These are phyloP conservation scores for Tetragnatha montana DNA, from an alignment of 2,888 invertebrate species.

Conservation along the genomic window DNA sequence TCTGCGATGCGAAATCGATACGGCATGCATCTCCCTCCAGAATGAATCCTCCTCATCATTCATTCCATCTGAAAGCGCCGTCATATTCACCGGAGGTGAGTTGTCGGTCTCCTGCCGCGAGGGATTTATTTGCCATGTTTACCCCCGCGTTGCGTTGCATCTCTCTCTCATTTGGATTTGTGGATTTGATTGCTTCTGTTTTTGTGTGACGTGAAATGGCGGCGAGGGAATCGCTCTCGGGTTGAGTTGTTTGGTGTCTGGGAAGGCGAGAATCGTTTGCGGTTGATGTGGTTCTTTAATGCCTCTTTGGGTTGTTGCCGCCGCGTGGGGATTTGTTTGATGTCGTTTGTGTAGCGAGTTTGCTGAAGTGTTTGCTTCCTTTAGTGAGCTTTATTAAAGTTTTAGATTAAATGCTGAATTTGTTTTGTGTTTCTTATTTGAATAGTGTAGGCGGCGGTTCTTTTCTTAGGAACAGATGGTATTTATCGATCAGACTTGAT, in stretches of 20 bases:
- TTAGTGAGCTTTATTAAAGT: no score
- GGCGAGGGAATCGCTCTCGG: no score
- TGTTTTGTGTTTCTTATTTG: no score
- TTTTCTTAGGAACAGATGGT: no score
- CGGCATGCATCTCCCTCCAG: constrained; percentile 2
- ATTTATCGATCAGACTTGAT: no score
- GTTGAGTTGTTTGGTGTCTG: not conserved
- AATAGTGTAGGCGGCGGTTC: no score
- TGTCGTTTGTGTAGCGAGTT: no score
- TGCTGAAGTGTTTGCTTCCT: no score
- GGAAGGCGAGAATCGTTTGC: no score
- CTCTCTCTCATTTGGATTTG: not conserved
- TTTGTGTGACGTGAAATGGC: not conserved
- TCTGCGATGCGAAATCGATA: constrained; percentile 44
- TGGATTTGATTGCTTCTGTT: not conserved
- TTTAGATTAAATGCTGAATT: no score
- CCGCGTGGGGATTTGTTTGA: no score
- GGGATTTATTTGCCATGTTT: constrained; percentile 37
- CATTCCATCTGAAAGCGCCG: constrained; percentile 29
- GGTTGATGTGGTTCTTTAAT: not conserved
- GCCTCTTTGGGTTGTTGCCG: not conserved
- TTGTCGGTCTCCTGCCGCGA: not conserved
- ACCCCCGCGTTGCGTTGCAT: constrained; percentile 9
- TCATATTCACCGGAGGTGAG: constrained; percentile 37
- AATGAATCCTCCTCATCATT: constrained; percentile 20